Conservation (phyloP, 2,797 vertebrate genomes). For the Gambusia yucatana region DNA sequence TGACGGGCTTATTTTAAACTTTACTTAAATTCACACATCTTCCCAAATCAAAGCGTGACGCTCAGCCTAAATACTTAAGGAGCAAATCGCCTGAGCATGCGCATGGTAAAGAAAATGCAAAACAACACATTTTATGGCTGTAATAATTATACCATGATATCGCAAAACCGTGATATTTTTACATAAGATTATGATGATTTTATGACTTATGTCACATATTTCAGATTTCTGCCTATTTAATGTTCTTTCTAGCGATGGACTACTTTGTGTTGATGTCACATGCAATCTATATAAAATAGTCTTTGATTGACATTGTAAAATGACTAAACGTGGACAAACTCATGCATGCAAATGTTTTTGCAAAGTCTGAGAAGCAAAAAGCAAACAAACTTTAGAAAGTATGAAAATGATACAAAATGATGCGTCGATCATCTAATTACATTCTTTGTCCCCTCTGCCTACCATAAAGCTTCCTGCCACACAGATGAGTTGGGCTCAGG, state of each 20-base stretch:
- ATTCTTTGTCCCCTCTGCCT: not conserved
- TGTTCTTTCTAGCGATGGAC: not conserved
- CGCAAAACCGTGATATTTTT: too few species aligned
- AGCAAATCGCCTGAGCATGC: too few species aligned
- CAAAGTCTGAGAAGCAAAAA: not conserved
- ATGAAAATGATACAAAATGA: not conserved
- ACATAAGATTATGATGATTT: too few species aligned
- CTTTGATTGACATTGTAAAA: not conserved
- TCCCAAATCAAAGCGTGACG: too few species aligned
- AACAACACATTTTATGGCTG: too few species aligned
- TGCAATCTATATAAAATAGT: not conserved
- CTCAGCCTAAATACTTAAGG: too few species aligned
- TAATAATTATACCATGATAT: too few species aligned
- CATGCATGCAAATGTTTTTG: not conserved
- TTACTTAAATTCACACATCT: too few species aligned
- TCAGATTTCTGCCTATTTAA: not conserved
- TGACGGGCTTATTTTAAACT: too few species aligned
- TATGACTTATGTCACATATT: not conserved
- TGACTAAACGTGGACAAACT: not conserved
- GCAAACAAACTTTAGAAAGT: not conserved
- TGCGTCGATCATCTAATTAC: not conserved
- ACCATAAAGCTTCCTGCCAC: conserved; percentile 27
- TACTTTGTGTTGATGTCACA: not conserved
- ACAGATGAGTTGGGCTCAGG: conserved; percentile 37
- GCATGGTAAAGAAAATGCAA: too few species aligned